Base-by-base conservation (phyloP, 2,888 invertebrate species). In the Metallyticus violacea region DNA sequence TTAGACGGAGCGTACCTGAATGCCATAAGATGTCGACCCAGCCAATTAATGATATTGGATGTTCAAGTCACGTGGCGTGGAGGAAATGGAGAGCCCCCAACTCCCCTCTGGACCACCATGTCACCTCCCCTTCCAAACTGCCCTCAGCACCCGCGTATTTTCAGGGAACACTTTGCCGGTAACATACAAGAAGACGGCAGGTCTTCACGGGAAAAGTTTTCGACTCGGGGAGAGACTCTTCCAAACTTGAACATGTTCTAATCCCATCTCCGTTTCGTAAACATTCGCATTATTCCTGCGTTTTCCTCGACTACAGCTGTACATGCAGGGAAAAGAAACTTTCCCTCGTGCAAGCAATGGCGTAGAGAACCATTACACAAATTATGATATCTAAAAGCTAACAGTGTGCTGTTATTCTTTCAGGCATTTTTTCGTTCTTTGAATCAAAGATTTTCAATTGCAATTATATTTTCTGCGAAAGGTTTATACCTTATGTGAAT, bases 21-120 rank as follows among this genome's bases (percentile, higher is more conserved):
- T 30, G 40, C 87, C 27, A 85, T 85, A 84, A 83, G 86, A 87
- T 85, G 86, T 85, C 86, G 87, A 85, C 86, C 88, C 86, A 81
- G 80, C 88, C 88, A 86, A 86, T 88, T 88, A 88, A 88, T 87
- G 88, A 78, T 85, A 87, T 88, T 88, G 88, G 86, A 80, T 79
- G 87, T 88, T 82, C 88, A 87, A 85, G 88, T 88, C 88, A 88
- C 88, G 88, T 87, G 88, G 83, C 82, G 40, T 9, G 29, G 80
- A 86, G 88, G 88, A 88, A 88, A 88, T 88, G 86, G 88, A 88
- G 62, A 85, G 86, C 82, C 83, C 77, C 62, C 40, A 79, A 81
- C 79, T 78, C 84, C 81, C 76, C n/a, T 78, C 77, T 40, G 84
- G 84, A 77, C 77, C 81, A 40, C 84, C 84, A 22, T 7, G n/a